Conservation (phyloP, 2,797 vertebrate genomes). For the Margarornis squamiger region DNA sequence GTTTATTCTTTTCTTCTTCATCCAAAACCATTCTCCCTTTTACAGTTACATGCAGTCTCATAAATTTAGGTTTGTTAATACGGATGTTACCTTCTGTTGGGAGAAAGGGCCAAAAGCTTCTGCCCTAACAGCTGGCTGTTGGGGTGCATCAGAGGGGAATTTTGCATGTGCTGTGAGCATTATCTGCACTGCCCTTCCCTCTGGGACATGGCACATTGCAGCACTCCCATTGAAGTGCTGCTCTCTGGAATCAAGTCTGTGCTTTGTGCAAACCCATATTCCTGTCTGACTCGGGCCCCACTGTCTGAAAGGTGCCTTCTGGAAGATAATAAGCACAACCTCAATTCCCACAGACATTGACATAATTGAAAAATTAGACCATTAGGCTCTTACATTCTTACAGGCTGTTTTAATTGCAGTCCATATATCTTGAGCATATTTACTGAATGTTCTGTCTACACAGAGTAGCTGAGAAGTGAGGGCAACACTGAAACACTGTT, state of each 20-base stretch:
- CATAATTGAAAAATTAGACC: conserved; percentile 47
- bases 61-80: background rate
- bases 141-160: background rate
- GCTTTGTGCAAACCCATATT: background rate
- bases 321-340: conserved; percentile 14
- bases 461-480: background rate
- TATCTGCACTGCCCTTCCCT: background rate
- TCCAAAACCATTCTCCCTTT: background rate
- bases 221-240: background rate
- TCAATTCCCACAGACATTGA: conserved; percentile 24
- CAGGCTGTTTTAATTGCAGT: conserved; percentile 31
- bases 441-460: background rate
- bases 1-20: background rate
- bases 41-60: rapidly evolving
- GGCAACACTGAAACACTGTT: background rate
- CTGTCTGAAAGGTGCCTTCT: conserved; percentile 22
- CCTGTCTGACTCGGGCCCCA: background rate
- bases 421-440: conserved; percentile 19
- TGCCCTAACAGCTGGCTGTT: background rate
- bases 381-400: conserved; percentile 35
- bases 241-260: background rate
- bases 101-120: background rate
- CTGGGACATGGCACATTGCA: background rate
- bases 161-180: background rate
- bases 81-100: background rate